Percentiles rank a stretch among this genome's conserved stretches.
These are phyloP conservation scores for Nymphalis urticae DNA, from an alignment of 2,888 invertebrate genomes.

Conservation along the genomic window DNA sequence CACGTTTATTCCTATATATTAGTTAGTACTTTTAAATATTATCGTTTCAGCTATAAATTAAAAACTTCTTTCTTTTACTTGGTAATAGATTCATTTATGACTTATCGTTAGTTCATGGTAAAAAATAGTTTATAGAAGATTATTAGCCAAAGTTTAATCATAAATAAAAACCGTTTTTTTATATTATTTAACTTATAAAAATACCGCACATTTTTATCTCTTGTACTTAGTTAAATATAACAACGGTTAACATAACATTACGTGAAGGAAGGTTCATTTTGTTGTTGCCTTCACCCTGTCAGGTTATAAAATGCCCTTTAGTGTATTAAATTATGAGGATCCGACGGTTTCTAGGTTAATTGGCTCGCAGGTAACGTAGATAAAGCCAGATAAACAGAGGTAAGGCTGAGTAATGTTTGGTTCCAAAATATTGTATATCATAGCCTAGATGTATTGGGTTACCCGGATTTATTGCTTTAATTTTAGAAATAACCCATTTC, in stretches of 20 bases:
- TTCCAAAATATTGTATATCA: conserved; percentile 25
- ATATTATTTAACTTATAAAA: neutral
- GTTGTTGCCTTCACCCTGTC: conserved; percentile 47
- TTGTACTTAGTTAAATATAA: conserved; percentile 9
- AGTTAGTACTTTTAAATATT: too few species aligned
- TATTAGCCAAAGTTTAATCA: neutral
- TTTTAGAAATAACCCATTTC: conserved; percentile 6
- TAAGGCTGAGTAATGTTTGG: conserved; percentile 30
- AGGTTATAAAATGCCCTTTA: conserved; percentile 50
- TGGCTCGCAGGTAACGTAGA: conserved; percentile 43
- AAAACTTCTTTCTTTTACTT: too few species aligned
- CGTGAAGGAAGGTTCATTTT: conserved; percentile 40
- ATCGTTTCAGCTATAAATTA: too few species aligned
- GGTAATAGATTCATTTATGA: too few species aligned
- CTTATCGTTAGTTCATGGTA: too few species aligned
- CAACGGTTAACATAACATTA: conserved; percentile 18
- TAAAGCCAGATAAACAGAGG: conserved; percentile 36
- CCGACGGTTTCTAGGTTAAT: conserved; percentile 55
- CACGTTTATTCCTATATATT: too few species aligned
- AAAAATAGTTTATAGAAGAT: too few species aligned
- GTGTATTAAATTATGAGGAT: conserved; percentile 57
- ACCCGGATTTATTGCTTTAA: conserved; percentile 2
- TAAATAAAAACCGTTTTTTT: neutral
- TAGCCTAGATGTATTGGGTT: conserved; percentile 28
- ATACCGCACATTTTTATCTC: conserved; percentile 10